Conservation (phyloP, 2,888 invertebrate species). For the Eristalis arbustorum region DNA sequence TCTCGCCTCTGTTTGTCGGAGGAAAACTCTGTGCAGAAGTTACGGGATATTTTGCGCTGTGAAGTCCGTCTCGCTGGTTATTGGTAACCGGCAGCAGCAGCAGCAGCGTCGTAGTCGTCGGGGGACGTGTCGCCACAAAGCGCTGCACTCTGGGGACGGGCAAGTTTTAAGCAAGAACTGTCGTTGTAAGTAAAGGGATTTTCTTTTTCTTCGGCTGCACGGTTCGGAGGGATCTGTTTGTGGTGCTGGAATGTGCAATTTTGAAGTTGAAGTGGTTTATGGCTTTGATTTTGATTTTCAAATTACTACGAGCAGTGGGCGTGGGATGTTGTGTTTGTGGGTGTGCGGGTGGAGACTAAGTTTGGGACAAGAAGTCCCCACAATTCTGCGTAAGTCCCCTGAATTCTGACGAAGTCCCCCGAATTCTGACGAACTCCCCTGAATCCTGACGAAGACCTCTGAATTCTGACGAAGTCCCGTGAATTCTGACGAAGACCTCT, state of each 20-base stretch:
- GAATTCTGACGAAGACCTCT: too few relatives aligned
- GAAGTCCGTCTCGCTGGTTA: neutral
- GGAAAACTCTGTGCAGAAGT: neutral
- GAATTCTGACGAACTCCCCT: too few relatives aligned
- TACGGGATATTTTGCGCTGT: neutral
- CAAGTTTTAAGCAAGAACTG: constrained; percentile 45
- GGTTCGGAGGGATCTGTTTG: neutral
- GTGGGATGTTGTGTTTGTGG: neutral
- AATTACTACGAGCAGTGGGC: neutral
- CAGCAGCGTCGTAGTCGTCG: neutral
- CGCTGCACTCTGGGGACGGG: neutral
- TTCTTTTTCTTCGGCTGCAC: neutral
- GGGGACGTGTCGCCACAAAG: neutral
- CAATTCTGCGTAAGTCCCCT: too few relatives aligned
- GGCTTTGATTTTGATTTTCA: neutral
- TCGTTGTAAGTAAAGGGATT: constrained; percentile 39
- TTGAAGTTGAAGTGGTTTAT: neutral
- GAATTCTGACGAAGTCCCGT: too few relatives aligned
- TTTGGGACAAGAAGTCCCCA: too few relatives aligned
- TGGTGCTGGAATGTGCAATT: neutral
- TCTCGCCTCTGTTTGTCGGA: neutral
- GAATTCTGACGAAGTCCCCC: too few relatives aligned
- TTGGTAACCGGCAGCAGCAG: neutral
- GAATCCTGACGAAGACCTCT: too few relatives aligned
- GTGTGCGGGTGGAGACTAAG: too few relatives aligned